Percentiles rank a stretch among this genome's conserved stretches.
Conservation (phyloP, 2,797 vertebrate species). For the Delichon dasypus region DNA sequence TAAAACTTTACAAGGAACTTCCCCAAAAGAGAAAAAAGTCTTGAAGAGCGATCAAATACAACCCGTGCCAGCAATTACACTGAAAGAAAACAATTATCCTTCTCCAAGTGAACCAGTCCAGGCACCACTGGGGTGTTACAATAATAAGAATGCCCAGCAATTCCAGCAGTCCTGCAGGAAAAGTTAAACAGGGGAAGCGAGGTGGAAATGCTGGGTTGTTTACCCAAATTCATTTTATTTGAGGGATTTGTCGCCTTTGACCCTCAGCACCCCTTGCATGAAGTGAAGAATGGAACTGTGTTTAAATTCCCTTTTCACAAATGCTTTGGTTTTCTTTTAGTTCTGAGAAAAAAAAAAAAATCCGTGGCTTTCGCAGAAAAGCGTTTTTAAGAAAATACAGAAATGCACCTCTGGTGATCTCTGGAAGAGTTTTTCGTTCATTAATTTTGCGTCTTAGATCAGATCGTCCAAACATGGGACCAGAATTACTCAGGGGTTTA, state of each 20-base stretch:
- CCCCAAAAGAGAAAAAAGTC: slow-evolving; percentile 33
- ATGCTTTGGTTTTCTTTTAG: neutral
- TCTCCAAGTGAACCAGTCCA: neutral
- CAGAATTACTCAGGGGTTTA: neutral
- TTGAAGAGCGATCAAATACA: slow-evolving; percentile 25
- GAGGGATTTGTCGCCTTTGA: slow-evolving; percentile 7
- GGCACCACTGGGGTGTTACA: slow-evolving; percentile 13
- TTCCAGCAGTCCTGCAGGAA: neutral
- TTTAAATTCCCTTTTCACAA: neutral
- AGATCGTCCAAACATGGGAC: neutral
- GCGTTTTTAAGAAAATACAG: neutral
- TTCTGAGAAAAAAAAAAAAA: neutral
- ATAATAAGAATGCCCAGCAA: slow-evolving; percentile 2
- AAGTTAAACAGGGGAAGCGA: neutral
- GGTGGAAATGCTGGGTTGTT: slow-evolving; percentile 35
- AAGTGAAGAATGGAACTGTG: neutral
- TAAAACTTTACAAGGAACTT: slow-evolving; percentile 21
- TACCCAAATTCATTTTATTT: neutral
- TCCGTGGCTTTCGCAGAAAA: neutral
- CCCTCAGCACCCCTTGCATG: neutral
- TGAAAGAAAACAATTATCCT: slow-evolving; percentile 4
- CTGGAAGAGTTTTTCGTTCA: neutral
- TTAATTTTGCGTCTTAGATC: neutral
- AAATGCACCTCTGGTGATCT: neutral
- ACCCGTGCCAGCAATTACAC: neutral